Percentiles rank a stretch among this genome's conserved stretches.
Conservation (phyloP, 2,797 vertebrate species). For the Galagoides demidoff region DNA sequence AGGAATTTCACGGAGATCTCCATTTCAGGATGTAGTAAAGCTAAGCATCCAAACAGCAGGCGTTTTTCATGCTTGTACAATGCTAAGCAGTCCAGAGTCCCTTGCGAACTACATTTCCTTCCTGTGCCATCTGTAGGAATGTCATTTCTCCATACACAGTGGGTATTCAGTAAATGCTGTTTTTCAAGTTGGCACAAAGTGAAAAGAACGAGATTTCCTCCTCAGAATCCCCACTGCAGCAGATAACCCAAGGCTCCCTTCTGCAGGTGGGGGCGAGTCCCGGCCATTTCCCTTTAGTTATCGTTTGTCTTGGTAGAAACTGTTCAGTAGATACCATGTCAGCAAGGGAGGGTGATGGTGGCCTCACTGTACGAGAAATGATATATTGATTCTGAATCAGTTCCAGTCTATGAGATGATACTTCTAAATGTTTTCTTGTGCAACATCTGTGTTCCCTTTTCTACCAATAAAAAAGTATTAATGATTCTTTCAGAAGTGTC, state of each 20-base stretch:
- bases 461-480: constrained; percentile 86
- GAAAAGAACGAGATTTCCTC: constrained; percentile 68
- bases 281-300: constrained; percentile 77
- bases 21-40: constrained; percentile 86
- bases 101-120: constrained; percentile 72
- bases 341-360: not conserved
- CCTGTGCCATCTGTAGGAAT: constrained; percentile 21
- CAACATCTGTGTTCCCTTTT: constrained; percentile 86
- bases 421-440: constrained; percentile 80
- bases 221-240: constrained; percentile 60
- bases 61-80: constrained; percentile 81
- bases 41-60: constrained; percentile 82
- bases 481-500: constrained; percentile 90
- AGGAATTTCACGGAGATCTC: constrained; percentile 85
- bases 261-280: constrained; percentile 63
- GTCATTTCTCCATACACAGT: not conserved
- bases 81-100: constrained; percentile 71
- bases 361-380: constrained; percentile 78
- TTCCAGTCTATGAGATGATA: constrained; percentile 77
- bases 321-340: constrained; percentile 78
- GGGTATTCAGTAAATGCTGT: not conserved
- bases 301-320: constrained; percentile 82
- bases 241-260: constrained; percentile 60
- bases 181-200: constrained; percentile 19
- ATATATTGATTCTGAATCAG: constrained; percentile 77